Percentiles rank a stretch among this genome's conserved stretches.
These are phyloP conservation scores for Eclectus roratus DNA, from an alignment of 2,113 vertebrate genomes.

Conservation along the genomic window DNA sequence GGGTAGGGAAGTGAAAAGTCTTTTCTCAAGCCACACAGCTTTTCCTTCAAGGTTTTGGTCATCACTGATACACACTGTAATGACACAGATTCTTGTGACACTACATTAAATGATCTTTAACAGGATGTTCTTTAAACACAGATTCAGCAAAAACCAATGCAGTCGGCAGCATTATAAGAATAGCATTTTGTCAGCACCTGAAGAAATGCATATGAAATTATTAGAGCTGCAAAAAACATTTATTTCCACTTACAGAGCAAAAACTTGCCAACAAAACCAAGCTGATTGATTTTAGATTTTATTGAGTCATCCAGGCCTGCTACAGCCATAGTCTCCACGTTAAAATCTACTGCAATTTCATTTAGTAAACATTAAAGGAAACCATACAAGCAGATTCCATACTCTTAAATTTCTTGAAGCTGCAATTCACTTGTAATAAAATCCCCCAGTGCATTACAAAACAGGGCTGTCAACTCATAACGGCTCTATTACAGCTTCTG, in stretches of 20 bases:
- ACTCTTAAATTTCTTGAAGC: slow-evolving; percentile 32
- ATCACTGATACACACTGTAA: neutral
- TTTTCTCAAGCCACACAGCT: neutral
- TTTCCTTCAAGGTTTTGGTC: neutral
- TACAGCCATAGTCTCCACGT: neutral
- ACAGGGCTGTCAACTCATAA: slow-evolving; percentile 46
- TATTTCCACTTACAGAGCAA: slow-evolving; percentile 13
- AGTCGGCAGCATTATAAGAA: neutral
- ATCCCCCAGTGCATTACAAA: slow-evolving; percentile 5
- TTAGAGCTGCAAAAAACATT: slow-evolving; percentile 45
- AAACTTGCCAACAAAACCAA: slow-evolving; percentile 10
- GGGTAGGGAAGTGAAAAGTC: neutral
- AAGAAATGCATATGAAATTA: slow-evolving; percentile 47
- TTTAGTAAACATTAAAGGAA: slow-evolving; percentile 27
- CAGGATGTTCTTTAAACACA: neutral
- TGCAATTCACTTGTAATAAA: slow-evolving; percentile 36
- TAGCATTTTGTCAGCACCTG: slow-evolving; percentile 9
- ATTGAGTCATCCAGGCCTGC: neutral
- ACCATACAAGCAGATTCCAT: neutral
- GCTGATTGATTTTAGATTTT: slow-evolving; percentile 1
- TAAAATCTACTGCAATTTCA: slow-evolving; percentile 10
- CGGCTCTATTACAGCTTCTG: slow-evolving; percentile 59
- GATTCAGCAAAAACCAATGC: neutral
- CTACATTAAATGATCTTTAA: slow-evolving; percentile 1
- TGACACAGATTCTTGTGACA: neutral